Evolutionary conservation across 2,797 vertebrate genomes (phyloP).

Genomic region (Oryzias sinensis): DNA sequence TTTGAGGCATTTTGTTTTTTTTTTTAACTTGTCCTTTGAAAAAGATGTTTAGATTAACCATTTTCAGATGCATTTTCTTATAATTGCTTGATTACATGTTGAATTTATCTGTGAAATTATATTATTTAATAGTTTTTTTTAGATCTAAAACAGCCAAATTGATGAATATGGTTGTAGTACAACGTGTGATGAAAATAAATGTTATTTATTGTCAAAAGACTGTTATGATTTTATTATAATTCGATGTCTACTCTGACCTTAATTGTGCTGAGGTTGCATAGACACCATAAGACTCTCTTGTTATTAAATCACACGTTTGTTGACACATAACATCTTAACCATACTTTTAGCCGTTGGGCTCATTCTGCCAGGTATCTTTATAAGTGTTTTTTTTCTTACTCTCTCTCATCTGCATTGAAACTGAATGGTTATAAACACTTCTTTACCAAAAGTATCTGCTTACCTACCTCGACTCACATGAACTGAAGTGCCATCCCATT

Average conservation of each 20-base stretch:
- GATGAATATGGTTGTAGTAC: slow-evolving; percentile 41
- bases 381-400: too few species aligned
- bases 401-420: too few species aligned
- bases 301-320: too few species aligned
- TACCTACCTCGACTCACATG: too few species aligned
- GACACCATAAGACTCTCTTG: too few species aligned
- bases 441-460: too few species aligned
- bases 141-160: slow-evolving; percentile 22
- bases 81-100: slow-evolving; percentile 28
- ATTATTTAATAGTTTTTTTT: slow-evolving; percentile 12
- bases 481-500: too few species aligned
- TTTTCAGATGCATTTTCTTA: too few species aligned
- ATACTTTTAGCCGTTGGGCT: too few species aligned
- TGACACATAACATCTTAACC: too few species aligned
- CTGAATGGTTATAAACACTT: too few species aligned
- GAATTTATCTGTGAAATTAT: neutral
- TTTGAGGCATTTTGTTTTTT: neutral
- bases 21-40: neutral
- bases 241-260: neutral
- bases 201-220: slow-evolving; percentile 47
- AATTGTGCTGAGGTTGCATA: neutral
- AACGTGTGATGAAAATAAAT: slow-evolving; percentile 52
- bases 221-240: neutral
- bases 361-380: too few species aligned
- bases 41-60: slow-evolving; percentile 7